Base-by-base conservation (phyloP, 2,888 invertebrate species). In the Eilema sororculum region DNA sequence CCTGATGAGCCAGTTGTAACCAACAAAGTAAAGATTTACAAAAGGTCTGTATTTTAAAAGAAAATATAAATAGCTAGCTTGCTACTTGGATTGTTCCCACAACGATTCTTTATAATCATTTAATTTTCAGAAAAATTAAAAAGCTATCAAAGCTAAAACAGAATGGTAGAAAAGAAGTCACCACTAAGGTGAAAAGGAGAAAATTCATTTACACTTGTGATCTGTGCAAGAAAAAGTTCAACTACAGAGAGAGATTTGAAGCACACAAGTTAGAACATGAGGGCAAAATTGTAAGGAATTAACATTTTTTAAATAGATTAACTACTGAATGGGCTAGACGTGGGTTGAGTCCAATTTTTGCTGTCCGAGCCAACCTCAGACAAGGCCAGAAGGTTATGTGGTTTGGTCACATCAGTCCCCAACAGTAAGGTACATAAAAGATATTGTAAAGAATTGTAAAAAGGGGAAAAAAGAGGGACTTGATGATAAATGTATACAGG, bases 211-310 rank as follows among this genome's bases (percentile, higher is more conserved):
- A 86, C 71, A 82, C 87, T 20, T 95, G 95, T 87, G 87, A 89
- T 24, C 57, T 91, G 22, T 95, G 95, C 73, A 87, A 86, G 62
- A 93, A 89, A 78, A 91, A 88, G 67, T 95, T 94, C 74, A 86
- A 86, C 64, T 86, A 87, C 66, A 77, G 76, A 58, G 89, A 91
- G 65, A 86, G 91, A 75, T 91, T 89, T 84, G 91, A 93, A 79
- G 89, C 90, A 41, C 95, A 95, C 68, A 91, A 89, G 77, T 81
- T 90, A 12, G 87, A 85, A 71, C 95, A 95, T 87, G 84, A 92
- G 72, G 93, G 90, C 2, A 91, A 91, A 84, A 82, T 82, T 70
- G 95, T 95, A 84, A 88, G 90, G 86, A 70, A 58, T 2, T 33
- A 33, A 37, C 20, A 25, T 20, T 30, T 24, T 57, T 52, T 52